Percentiles rank a stretch among this genome's conserved stretches.
phyloP scores from a whole-genome alignment of 2,888 invertebrate genomes.

The Leucophenga montana region DNA sequence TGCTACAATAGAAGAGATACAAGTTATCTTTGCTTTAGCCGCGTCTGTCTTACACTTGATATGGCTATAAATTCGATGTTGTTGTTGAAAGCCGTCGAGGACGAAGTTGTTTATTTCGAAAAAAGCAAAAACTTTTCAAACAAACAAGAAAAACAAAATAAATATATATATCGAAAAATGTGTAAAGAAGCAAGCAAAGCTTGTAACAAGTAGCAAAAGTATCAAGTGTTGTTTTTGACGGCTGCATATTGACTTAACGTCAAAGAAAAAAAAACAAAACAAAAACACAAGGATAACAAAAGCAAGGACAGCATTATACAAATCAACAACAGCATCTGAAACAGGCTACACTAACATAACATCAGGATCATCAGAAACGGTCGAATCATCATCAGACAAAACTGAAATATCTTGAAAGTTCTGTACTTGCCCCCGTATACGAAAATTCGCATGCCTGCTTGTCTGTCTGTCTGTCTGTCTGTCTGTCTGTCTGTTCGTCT shows the following conservation, averaged over 20 bases:
- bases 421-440: too few relatives aligned
- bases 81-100: conserved; percentile 32
- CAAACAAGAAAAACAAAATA: conserved; percentile 59
- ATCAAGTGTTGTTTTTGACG: conserved; percentile 67
- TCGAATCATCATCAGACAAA: background rate
- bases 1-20: conserved; percentile 32
- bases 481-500: too few relatives aligned
- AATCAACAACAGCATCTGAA: conserved; percentile 2
- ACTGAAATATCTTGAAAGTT: conserved; percentile 12
- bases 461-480: too few relatives aligned
- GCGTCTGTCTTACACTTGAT: conserved; percentile 46
- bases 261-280: conserved; percentile 53
- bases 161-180: conserved; percentile 12
- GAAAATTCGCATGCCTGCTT: too few relatives aligned
- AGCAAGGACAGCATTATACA: conserved; percentile 11
- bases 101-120: background rate
- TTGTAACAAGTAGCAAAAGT: conserved; percentile 57
- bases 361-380: conserved; percentile 6
- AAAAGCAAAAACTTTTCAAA: conserved; percentile 49
- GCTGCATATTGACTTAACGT: conserved; percentile 66
- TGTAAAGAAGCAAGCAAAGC: too few relatives aligned
- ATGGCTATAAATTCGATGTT: conserved; percentile 56
- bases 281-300: conserved; percentile 37
- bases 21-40: background rate
- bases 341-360: background rate